A percentile compares a stretch with the other conserved stretches of the same genome.
These are phyloP conservation scores for Micropoecilia bifurca DNA, from an alignment of 2,797 vertebrate genomes.

Conservation along the genomic window DNA sequence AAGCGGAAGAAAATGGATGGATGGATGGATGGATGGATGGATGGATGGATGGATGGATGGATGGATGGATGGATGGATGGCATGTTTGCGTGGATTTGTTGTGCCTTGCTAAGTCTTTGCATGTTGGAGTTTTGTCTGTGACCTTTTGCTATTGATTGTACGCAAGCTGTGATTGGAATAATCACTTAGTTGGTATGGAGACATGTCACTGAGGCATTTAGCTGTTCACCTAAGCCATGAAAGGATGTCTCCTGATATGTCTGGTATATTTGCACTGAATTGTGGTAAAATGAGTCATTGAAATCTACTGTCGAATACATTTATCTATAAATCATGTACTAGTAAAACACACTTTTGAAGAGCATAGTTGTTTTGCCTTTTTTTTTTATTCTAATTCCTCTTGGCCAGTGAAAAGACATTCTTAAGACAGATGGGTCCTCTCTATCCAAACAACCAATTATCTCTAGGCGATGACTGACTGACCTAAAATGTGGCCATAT, in stretches of 20 bases:
- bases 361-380: background rate
- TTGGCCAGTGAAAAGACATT: background rate
- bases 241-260: constrained; percentile 31
- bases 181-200: constrained; percentile 40
- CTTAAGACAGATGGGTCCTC: background rate
- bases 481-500: background rate
- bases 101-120: constrained; percentile 1
- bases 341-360: background rate
- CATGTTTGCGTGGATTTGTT: constrained; percentile 16
- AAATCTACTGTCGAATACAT: background rate
- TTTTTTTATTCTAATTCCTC: background rate
- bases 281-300: constrained; percentile 11
- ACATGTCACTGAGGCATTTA: constrained; percentile 25
- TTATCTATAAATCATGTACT: background rate
- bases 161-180: constrained; percentile 65
- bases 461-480: background rate
- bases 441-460: background rate
- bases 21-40: too few species aligned
- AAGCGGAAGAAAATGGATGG: too few species aligned
- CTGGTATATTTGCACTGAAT: constrained; percentile 35
- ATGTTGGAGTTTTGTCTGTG: constrained; percentile 36
- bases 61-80: too few species aligned
- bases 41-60: too few species aligned
- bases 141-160: constrained; percentile 75
- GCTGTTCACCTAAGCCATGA: constrained; percentile 39